Evolutionary conservation across 1,140 invertebrate genomes (phyloP), one percentile per base, ranked within the genome.

Genomic region (silkworm (Bombyx mori)): DNA sequence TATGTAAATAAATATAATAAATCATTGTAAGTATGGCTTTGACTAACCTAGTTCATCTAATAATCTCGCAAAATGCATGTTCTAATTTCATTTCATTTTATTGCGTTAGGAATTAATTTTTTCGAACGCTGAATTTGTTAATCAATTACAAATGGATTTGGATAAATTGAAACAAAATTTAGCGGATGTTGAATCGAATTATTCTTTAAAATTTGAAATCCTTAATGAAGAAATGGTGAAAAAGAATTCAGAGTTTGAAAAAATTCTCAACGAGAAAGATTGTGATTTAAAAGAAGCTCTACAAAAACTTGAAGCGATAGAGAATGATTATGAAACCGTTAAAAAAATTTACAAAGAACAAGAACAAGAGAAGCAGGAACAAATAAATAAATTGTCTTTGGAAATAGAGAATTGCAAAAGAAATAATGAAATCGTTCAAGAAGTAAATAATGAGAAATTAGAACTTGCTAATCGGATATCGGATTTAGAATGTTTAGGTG

Each of bases 91-190:
- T 51, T 35, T 51, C 42, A 9, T 65, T 71, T 67, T 53, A 64
- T 57, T 64, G 61, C 61, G 69, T 67, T 77, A 85, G 80, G 79
- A 74, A 58, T 60, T 75, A 57, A 62, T 62, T 52, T 45, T 44
- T 53, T 52, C 52, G 44, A 61, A 42, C 26, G 8, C 54, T 50
- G 59, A 64, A 54, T 46, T 52, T 54, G 65, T 70, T 63, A 77
- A 74, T 12, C 66, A 65, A 57, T 75, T 82, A 56, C 55, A 75
- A 68, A 52, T 53, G 42, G 69, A 85, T 54, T 57, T 80, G 62
- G 66, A 81, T 54, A 64, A 57, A 47, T 68, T 81, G 48, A 61
- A 77, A 71, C 62, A 60, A 51, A 77, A 78, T 53, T 51, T 77
- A 47, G 57, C 55, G 35, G 68, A 76, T 44, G 54, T 68, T 4